phyloP scores from a whole-genome alignment of 2,797 vertebrate genomes.

The Anas georgica region DNA sequence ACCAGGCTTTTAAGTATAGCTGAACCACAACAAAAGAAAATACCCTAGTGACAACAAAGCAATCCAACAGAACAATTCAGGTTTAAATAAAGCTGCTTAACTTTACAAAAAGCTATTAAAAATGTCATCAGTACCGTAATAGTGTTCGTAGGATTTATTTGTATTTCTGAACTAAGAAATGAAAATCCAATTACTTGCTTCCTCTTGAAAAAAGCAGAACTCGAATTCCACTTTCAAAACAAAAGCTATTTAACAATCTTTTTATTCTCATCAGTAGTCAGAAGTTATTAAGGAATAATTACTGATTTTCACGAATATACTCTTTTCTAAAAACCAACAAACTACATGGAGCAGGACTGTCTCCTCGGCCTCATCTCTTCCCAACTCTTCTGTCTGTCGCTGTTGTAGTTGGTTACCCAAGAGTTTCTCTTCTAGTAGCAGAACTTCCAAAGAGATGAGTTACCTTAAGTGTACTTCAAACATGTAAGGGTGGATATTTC shows the following conservation, averaged over 20 bases:
- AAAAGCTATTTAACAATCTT: neutral
- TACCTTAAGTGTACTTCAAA: neutral
- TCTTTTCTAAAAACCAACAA: neutral
- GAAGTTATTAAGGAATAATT: neutral
- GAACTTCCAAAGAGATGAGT: neutral
- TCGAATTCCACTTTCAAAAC: neutral
- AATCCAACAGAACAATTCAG: neutral
- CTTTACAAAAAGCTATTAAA: neutral
- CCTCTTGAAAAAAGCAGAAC: neutral
- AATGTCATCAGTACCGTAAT: neutral
- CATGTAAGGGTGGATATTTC: neutral
- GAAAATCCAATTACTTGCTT: neutral
- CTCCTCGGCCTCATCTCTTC: neutral
- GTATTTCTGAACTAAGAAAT: neutral
- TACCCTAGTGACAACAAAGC: neutral
- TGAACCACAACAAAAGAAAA: neutral
- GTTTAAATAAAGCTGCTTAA: neutral
- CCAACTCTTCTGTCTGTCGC: accelerated
- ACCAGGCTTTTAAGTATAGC: neutral
- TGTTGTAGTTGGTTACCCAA: accelerated
- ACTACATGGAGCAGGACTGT: neutral
- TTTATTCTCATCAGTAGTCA: neutral
- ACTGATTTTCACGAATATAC: neutral
- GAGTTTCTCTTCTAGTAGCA: neutral
- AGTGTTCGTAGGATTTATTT: neutral